These are phyloP conservation scores for Acanthoscelides obtectus DNA, from an alignment of 2,888 invertebrate species.

Conservation along the genomic window DNA sequence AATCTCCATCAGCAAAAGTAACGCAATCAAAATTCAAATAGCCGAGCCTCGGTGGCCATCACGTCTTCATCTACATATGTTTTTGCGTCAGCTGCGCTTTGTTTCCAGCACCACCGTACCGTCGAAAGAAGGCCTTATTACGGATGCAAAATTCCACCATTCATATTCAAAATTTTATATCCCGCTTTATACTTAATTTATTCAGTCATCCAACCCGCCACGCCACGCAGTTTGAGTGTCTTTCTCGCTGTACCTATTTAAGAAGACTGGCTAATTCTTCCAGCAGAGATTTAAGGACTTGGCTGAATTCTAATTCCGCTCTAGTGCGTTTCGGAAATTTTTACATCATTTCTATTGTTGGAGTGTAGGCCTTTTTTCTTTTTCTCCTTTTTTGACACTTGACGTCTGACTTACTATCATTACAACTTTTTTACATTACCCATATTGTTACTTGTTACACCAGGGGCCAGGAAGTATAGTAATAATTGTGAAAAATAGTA, in stretches of 20 bases:
- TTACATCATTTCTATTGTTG: too few species aligned
- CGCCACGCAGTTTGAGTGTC: slow-evolving; percentile 31
- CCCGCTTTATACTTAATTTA: slow-evolving; percentile 74
- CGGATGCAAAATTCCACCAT: slow-evolving; percentile 80
- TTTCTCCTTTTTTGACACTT: too few species aligned
- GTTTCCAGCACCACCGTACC: slow-evolving; percentile 22
- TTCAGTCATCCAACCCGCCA: slow-evolving; percentile 57
- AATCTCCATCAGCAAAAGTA: background rate
- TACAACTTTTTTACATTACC: too few species aligned
- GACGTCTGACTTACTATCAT: too few species aligned
- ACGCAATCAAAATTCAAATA: background rate
- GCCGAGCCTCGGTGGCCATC: slow-evolving; percentile 19
- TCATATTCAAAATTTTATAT: slow-evolving; percentile 89
- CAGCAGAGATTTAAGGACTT: background rate
- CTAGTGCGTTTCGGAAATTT: too few species aligned
- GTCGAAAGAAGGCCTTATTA: slow-evolving; percentile 66
- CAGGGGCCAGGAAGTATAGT: too few species aligned
- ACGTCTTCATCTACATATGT: slow-evolving; percentile 56
- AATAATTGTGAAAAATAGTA: too few species aligned
- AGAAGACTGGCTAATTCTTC: slow-evolving; percentile 36
- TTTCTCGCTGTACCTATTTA: slow-evolving; percentile 34
- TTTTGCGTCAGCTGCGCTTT: slow-evolving; percentile 36
- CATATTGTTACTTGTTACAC: too few species aligned
- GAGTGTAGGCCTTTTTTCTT: too few species aligned
- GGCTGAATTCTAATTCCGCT: too few species aligned